These are phyloP conservation scores for Pseudomyrmex flavicornis DNA, from an alignment of 1,140 invertebrate species.

Conservation along the genomic window DNA sequence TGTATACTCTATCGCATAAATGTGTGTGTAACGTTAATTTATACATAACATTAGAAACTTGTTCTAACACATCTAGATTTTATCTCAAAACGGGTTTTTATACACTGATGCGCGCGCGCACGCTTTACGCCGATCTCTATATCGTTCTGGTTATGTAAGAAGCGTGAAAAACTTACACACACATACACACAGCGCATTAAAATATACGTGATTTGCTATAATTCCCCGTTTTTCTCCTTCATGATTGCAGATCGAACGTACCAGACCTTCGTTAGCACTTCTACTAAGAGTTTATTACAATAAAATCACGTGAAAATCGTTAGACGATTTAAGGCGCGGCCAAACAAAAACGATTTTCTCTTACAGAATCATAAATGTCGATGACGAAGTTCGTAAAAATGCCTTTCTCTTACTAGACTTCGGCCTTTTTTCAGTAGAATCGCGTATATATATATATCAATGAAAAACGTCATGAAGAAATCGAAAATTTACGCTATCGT, in stretches of 20 bases:
- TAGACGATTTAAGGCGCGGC: slow-evolving; percentile 42
- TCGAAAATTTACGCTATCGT: slow-evolving; percentile 25
- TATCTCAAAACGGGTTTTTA: slow-evolving; percentile 13
- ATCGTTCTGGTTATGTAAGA: slow-evolving; percentile 20
- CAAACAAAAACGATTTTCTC: slow-evolving; percentile 18
- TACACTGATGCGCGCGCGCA: neutral
- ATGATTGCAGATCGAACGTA: slow-evolving; percentile 59
- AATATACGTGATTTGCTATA: neutral
- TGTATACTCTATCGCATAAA: slow-evolving; percentile 30
- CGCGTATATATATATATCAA: slow-evolving; percentile 1
- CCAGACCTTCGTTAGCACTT: slow-evolving; percentile 37
- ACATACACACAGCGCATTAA: neutral
- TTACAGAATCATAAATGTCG: slow-evolving; percentile 31
- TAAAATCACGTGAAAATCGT: slow-evolving; percentile 55
- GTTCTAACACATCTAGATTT: slow-evolving; percentile 30
- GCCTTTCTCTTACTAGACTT: slow-evolving; percentile 12
- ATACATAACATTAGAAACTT: slow-evolving; percentile 11
- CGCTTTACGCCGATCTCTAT: slow-evolving; percentile 6
- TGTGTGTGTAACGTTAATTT: slow-evolving; percentile 10
- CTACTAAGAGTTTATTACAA: slow-evolving; percentile 26
- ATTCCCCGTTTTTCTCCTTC: slow-evolving; percentile 44
- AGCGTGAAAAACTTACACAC: slow-evolving; percentile 23
- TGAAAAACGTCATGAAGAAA: slow-evolving; percentile 34
- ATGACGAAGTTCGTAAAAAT: slow-evolving; percentile 47
- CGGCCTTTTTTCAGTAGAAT: slow-evolving; percentile 9